Conservation (phyloP, 2,888 invertebrate genomes). For the Leptopilina myrica region DNA sequence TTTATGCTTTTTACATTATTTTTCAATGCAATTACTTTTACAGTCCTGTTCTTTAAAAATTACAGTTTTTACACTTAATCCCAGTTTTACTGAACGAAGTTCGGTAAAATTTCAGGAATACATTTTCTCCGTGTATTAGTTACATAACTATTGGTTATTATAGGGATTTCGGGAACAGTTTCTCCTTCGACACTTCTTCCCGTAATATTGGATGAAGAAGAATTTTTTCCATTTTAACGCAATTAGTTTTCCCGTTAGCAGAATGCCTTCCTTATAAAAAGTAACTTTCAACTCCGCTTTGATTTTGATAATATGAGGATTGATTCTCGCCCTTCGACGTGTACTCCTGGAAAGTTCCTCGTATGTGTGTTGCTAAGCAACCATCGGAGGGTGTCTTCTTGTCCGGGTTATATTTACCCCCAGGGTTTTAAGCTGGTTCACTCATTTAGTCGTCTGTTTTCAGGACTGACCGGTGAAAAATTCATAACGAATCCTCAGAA, state of each 20-base stretch:
- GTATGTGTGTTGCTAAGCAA: constrained; percentile 72
- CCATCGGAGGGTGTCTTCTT: constrained; percentile 70
- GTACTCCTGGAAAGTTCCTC: constrained; percentile 67
- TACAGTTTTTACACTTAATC: no score
- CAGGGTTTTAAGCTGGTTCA: constrained; percentile 70
- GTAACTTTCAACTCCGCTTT: constrained; percentile 47
- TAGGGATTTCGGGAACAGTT: no score
- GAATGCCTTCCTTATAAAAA: background rate
- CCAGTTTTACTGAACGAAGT: no score
- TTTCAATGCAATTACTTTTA: no score
- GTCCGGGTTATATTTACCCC: constrained; percentile 65
- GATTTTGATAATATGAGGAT: constrained; percentile 68
- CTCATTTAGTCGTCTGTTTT: constrained; percentile 68
- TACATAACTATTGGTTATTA: no score
- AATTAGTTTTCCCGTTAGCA: background rate
- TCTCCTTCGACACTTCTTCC: no score
- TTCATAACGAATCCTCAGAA: constrained; percentile 56
- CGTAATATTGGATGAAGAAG: no score
- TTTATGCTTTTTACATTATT: no score
- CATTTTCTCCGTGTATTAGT: no score
- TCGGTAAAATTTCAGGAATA: no score
- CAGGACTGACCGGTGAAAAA: constrained; percentile 59
- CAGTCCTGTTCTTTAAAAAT: no score
- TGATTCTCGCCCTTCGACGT: constrained; percentile 71
- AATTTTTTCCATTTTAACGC: no score